A percentile compares a stretch with the other conserved stretches of the same genome.
These are phyloP conservation scores for Sebastiscus tertius DNA, from an alignment of 2,797 vertebrate species.

Conservation along the genomic window DNA sequence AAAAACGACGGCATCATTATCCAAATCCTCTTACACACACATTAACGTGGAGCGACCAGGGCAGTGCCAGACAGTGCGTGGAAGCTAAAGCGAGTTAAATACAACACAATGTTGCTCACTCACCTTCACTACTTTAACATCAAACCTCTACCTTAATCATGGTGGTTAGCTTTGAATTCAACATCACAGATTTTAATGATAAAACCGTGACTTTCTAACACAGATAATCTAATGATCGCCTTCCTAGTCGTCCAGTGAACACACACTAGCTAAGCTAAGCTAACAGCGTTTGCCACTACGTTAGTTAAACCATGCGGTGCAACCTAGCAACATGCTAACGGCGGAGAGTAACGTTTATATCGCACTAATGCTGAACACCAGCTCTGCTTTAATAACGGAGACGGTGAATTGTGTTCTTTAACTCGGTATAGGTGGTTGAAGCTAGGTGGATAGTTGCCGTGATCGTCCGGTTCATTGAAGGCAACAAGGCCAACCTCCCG, in stretches of 20 bases:
- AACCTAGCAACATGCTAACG: constrained; percentile 11
- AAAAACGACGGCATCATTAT: background rate
- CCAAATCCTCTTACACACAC: constrained; percentile 51
- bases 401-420: rapidly evolving
- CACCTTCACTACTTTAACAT: background rate
- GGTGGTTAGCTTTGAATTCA: background rate
- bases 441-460: background rate
- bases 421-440: background rate
- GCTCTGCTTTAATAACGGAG: rapidly evolving
- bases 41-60: background rate
- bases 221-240: constrained; percentile 4
- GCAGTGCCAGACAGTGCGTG: background rate
- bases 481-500: constrained; percentile 73
- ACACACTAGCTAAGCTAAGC: constrained; percentile 46
- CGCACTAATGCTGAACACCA: background rate
- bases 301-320: constrained; percentile 68
- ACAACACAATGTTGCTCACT: background rate
- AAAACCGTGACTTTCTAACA: background rate
- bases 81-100: background rate
- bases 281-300: constrained; percentile 47
- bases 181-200: background rate
- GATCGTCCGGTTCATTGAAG: background rate
- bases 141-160: rapidly evolving
- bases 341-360: background rate
- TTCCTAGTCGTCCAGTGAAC: constrained; percentile 8